These are phyloP conservation scores for Himantopus leucocephalus DNA, from an alignment of 2,113 vertebrate genomes.

Conservation along the genomic window DNA sequence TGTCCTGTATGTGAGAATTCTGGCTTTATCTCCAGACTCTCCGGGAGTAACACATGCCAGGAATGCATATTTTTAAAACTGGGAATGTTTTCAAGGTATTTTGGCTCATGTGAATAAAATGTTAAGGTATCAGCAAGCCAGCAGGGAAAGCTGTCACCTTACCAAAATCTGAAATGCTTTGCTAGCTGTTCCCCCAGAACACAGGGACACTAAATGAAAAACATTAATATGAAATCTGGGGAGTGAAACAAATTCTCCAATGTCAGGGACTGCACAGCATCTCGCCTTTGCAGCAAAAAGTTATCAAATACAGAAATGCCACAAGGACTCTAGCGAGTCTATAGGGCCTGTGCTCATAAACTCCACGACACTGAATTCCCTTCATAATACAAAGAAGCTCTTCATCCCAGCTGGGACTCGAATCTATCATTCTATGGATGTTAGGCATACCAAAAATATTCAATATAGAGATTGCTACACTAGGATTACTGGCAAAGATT, in stretches of 20 bases:
- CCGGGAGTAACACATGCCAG: constrained; percentile 45
- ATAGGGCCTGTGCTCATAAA: neutral
- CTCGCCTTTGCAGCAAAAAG: neutral
- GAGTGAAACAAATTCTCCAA: neutral
- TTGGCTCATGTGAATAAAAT: constrained; percentile 23
- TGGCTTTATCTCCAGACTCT: constrained; percentile 19
- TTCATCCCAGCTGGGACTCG: neutral
- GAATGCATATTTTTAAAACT: constrained; percentile 52
- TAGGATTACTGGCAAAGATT: neutral
- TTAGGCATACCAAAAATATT: neutral
- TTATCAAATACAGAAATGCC: neutral
- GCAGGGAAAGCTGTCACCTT: constrained; percentile 24
- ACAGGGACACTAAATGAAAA: neutral
- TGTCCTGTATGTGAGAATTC: neutral
- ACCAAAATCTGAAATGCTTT: neutral
- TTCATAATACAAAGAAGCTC: neutral
- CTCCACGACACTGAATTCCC: neutral
- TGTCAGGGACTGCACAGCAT: neutral
- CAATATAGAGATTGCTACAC: neutral
- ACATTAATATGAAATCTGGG: neutral
- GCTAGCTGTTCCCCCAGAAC: neutral
- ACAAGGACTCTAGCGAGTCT: neutral
- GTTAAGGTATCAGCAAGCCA: constrained; percentile 43
- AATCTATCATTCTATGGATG: neutral
- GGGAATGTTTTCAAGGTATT: constrained; percentile 58